Conservation (phyloP, 2,888 invertebrate species). For the Saturnia pavonia region DNA sequence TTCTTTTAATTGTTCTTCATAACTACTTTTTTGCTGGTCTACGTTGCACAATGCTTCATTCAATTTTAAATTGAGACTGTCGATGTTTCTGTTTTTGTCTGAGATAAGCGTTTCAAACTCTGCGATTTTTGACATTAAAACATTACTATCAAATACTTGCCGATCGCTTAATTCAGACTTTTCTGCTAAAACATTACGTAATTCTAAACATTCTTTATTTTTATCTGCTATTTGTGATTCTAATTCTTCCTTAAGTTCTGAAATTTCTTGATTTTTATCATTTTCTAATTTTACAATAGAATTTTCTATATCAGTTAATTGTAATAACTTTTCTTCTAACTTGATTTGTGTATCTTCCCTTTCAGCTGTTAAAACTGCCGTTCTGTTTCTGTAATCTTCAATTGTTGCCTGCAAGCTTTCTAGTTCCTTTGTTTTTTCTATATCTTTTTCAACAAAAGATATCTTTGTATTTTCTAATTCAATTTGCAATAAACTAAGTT, state of each 20-base stretch:
- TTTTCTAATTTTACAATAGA: slow-evolving; percentile 40
- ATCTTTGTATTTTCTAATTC: slow-evolving; percentile 44
- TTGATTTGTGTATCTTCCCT: slow-evolving; percentile 17
- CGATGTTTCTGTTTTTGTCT: slow-evolving; percentile 41
- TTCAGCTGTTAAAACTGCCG: slow-evolving; percentile 13
- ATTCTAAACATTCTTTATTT: slow-evolving; percentile 39
- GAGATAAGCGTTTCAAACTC: slow-evolving; percentile 41
- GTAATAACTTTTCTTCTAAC: slow-evolving; percentile 36
- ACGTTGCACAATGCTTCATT: slow-evolving; percentile 38
- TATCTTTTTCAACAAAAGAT: slow-evolving; percentile 38
- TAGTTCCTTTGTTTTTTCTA: slow-evolving; percentile 40
- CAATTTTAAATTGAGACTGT: slow-evolving; percentile 38
- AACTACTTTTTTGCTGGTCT: slow-evolving; percentile 58
- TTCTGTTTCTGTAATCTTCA: slow-evolving; percentile 35
- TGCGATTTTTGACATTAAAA: slow-evolving; percentile 37
- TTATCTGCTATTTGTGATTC: slow-evolving; percentile 35
- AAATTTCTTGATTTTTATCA: slow-evolving; percentile 41
- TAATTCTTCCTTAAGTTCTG: slow-evolving; percentile 38
- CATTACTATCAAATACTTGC: slow-evolving; percentile 40
- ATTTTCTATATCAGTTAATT: slow-evolving; percentile 37
- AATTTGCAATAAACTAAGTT: slow-evolving; percentile 41
- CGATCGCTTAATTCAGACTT: slow-evolving; percentile 39
- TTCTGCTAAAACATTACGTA: slow-evolving; percentile 41
- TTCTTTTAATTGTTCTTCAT: slow-evolving; percentile 70
- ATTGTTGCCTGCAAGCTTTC: slow-evolving; percentile 41